Evolutionary conservation across 2,113 vertebrate genomes (phyloP).

Genomic region (Lampris incognitus): DNA sequence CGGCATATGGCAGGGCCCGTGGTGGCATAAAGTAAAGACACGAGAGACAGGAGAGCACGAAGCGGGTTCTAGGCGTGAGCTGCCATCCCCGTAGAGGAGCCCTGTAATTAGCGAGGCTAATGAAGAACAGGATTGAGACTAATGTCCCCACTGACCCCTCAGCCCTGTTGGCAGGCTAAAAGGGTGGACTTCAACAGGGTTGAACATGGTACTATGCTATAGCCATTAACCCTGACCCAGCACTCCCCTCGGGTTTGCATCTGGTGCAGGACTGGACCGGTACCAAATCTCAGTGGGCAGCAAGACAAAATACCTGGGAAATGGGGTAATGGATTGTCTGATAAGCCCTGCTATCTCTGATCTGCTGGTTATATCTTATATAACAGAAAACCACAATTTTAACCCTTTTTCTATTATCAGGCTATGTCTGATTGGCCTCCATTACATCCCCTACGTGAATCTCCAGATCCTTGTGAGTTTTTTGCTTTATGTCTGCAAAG

Average conservation of each 20-base stretch:
- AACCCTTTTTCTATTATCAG: constrained; percentile 57
- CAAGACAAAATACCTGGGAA: constrained; percentile 61
- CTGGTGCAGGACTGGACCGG: constrained; percentile 74
- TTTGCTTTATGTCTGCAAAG: constrained; percentile 23
- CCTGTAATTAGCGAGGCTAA: constrained; percentile 77
- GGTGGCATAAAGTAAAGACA: constrained; percentile 52
- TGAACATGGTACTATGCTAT: constrained; percentile 67
- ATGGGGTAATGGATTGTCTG: constrained; percentile 66
- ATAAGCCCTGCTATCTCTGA: constrained; percentile 60
- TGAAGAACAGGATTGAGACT: constrained; percentile 73
- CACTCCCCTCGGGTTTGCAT: constrained; percentile 68
- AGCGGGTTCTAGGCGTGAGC: constrained; percentile 52
- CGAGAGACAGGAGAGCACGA: constrained; percentile 42
- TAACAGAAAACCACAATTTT: constrained; percentile 23
- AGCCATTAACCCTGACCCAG: constrained; percentile 76
- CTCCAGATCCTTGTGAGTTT: constrained; percentile 39
- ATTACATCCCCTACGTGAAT: constrained; percentile 56
- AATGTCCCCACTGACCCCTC: constrained; percentile 70
- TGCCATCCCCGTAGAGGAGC: constrained; percentile 63
- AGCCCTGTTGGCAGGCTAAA: constrained; percentile 60
- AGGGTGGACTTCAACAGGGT: constrained; percentile 68
- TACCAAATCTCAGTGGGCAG: constrained; percentile 76
- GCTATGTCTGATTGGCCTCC: constrained; percentile 46
- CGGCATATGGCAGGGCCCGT: constrained; percentile 39
- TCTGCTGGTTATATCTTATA: constrained; percentile 10